Conservation (phyloP, 2,888 invertebrate species). For the Melanostoma mellinum region DNA sequence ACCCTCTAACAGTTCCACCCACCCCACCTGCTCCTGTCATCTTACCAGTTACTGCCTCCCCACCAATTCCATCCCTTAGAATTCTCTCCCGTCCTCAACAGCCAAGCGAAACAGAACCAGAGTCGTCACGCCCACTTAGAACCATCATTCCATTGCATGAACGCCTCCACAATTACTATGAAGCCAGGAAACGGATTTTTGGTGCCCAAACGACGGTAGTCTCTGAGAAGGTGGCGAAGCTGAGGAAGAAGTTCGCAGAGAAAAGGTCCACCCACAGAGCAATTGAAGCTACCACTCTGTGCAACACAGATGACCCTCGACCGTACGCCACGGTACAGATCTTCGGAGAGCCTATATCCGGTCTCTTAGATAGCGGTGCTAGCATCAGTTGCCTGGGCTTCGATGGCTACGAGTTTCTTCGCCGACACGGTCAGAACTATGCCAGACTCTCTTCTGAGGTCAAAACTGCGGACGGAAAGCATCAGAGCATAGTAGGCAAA, state of each 20-base stretch:
- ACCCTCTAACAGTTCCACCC: not conserved
- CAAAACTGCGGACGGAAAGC: not conserved
- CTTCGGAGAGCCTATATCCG: not conserved
- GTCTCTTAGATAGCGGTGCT: conserved; percentile 4
- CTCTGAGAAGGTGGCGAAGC: not conserved
- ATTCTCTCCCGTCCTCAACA: not conserved
- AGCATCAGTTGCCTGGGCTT: not conserved
- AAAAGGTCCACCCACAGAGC: not conserved
- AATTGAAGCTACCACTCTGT: too few relatives aligned
- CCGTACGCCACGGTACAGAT: not conserved
- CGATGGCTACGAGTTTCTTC: not conserved
- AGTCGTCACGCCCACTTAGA: not conserved
- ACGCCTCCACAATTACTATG: not conserved
- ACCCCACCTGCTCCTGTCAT: not conserved
- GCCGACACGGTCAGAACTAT: too few relatives aligned
- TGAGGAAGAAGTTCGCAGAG: not conserved
- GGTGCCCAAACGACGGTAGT: not conserved
- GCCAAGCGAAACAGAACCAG: not conserved
- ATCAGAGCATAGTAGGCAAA: not conserved
- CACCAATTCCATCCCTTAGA: not conserved
- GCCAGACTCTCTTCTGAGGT: too few relatives aligned
- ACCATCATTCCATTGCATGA: not conserved
- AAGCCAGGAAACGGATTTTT: not conserved
- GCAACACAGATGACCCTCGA: not conserved
- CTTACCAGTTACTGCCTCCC: not conserved